These are phyloP conservation scores for Archocentrus centrarchus DNA, from an alignment of 2,113 vertebrate genomes.

Conservation along the genomic window DNA sequence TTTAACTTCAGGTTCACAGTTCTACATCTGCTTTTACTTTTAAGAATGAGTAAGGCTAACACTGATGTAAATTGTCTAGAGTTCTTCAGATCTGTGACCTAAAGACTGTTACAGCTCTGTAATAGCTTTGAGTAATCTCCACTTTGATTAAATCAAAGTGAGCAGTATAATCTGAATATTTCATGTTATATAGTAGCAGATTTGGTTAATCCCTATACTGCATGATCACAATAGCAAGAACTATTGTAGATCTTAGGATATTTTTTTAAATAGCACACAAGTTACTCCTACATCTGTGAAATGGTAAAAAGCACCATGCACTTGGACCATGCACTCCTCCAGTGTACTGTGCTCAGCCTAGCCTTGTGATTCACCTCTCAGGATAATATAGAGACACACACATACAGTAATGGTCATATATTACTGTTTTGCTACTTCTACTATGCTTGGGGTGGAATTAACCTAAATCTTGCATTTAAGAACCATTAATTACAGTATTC, in stretches of 20 bases:
- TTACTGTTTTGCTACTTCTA: background rate
- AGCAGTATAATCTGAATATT: too few relatives aligned
- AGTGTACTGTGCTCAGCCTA: background rate
- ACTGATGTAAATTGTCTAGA: too few relatives aligned
- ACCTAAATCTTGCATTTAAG: background rate
- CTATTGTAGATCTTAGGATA: constrained; percentile 4
- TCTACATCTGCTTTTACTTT: background rate
- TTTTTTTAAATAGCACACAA: constrained; percentile 4
- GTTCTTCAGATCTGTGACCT: too few relatives aligned
- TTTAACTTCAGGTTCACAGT: background rate
- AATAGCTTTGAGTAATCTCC: too few relatives aligned
- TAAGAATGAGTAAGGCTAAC: too few relatives aligned
- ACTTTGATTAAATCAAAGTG: too few relatives aligned
- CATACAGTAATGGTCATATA: background rate
- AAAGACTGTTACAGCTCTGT: too few relatives aligned
- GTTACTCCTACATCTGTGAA: constrained; percentile 43
- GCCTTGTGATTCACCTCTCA: constrained; percentile 8
- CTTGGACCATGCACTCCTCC: constrained; percentile 9
- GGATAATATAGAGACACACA: constrained; percentile 13
- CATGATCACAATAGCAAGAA: background rate
- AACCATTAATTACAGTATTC: constrained; percentile 30
- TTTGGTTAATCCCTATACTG: background rate
- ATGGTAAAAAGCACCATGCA: constrained; percentile 36
- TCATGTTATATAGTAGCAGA: background rate
- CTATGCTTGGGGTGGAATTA: background rate